A percentile compares a stretch with the other conserved stretches of the same genome.
Evolutionary conservation across 2,113 vertebrate species (phyloP).

Genomic region (Acrocephalus arundinaceus): DNA sequence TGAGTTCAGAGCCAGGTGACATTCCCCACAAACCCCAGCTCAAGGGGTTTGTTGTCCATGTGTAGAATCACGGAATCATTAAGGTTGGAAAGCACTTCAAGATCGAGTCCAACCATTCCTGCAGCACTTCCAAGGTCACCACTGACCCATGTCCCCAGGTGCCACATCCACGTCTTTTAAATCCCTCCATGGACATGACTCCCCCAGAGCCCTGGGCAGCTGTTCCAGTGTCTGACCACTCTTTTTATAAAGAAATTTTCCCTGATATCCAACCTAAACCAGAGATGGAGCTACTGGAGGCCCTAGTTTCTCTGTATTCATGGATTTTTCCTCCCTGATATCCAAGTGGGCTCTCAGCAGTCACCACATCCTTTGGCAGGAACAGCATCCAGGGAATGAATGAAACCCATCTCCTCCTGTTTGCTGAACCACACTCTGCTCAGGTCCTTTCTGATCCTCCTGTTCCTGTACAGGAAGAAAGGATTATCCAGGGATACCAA

Average conservation of each 20-base stretch:
- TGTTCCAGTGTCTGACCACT: background rate
- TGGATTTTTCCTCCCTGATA: background rate
- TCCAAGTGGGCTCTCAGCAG: background rate
- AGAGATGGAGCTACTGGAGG: background rate
- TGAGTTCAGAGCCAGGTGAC: background rate
- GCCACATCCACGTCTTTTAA: accelerated
- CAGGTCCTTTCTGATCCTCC: background rate
- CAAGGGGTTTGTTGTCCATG: background rate
- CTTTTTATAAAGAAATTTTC: background rate
- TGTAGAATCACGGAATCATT: background rate
- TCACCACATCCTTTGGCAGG: background rate
- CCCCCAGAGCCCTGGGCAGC: background rate
- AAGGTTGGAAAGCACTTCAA: background rate
- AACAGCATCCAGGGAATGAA: background rate
- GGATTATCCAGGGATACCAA: background rate
- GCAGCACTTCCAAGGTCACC: background rate
- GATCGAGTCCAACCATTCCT: accelerated
- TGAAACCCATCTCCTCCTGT: background rate
- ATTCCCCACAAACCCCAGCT: background rate
- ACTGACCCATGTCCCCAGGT: background rate
- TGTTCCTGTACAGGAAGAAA: background rate
- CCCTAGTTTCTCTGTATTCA: background rate
- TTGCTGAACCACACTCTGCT: background rate
- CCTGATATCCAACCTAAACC: background rate
- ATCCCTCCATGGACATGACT: background rate